phyloP scores from a whole-genome alignment of 2,113 vertebrate species.

The Butastur rufipennis region DNA sequence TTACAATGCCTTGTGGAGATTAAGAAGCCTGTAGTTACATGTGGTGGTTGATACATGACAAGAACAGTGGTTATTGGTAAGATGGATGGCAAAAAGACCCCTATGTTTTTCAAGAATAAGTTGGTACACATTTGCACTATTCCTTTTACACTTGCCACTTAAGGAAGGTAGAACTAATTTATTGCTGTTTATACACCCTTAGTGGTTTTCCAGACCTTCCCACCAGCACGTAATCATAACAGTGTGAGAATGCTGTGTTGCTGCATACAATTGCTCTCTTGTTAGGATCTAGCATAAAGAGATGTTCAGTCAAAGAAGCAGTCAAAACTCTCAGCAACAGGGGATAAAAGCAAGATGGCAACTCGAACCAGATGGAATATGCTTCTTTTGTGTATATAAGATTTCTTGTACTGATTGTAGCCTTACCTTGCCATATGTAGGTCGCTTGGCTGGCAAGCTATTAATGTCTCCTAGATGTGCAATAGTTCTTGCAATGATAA shows the following conservation, averaged over 20 bases:
- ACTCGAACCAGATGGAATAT: not conserved
- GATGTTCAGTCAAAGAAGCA: not conserved
- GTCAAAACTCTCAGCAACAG: not conserved
- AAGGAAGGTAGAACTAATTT: not conserved
- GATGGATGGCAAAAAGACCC: not conserved
- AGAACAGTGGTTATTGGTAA: not conserved
- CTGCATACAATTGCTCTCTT: not conserved
- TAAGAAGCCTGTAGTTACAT: not conserved
- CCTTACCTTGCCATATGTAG: not conserved
- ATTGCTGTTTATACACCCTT: not conserved
- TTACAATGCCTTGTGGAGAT: not conserved
- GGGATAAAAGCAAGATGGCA: not conserved
- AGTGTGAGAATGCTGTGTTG: not conserved
- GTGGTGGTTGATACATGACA: not conserved
- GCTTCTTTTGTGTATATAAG: not conserved
- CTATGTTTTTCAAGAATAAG: not conserved
- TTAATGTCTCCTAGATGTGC: not conserved
- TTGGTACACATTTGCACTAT: not conserved
- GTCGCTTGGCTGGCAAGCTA: not conserved
- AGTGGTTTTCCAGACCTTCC: not conserved
- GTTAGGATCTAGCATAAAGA: not conserved
- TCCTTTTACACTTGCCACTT: not conserved
- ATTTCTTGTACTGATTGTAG: not conserved
- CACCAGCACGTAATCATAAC: not conserved
- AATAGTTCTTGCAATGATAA: not conserved